Conservation (phyloP, 2,797 vertebrate genomes). For the Podarcis lilfordi region DNA sequence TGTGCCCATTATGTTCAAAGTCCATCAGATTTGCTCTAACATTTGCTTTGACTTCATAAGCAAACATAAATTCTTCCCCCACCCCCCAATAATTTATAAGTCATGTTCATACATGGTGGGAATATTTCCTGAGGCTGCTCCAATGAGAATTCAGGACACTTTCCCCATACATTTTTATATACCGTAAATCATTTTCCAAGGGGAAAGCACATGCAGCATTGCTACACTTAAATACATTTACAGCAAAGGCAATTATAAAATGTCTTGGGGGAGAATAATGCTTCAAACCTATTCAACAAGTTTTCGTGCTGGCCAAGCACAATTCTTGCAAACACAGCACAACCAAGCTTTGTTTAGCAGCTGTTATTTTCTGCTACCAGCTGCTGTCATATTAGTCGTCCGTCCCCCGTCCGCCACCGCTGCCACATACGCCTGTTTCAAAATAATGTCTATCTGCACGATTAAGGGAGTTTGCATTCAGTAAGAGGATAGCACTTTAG, state of each 20-base stretch:
- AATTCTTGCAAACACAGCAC: conserved; percentile 43
- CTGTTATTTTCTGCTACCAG: conserved; percentile 41
- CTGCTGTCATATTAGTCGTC: conserved; percentile 28
- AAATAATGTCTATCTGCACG: conserved; percentile 35
- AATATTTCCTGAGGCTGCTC: not conserved
- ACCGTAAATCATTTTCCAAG: not conserved
- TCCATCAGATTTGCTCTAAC: not conserved
- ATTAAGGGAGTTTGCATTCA: conserved; percentile 52
- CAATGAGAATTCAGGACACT: not conserved
- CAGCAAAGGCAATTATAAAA: conserved; percentile 40
- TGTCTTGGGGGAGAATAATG: conserved; percentile 36
- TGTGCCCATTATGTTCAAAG: not conserved
- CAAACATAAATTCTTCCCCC: not conserved
- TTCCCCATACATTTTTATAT: not conserved
- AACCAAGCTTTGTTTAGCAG: conserved; percentile 47
- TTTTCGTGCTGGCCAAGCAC: conserved; percentile 38
- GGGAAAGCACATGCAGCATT: not conserved
- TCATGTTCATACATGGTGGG: not conserved
- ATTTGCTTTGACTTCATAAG: not conserved
- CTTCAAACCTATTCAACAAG: conserved; percentile 51
- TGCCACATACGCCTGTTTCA: conserved; percentile 30
- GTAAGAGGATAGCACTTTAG: conserved; percentile 8
- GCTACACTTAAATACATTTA: conserved; percentile 5
- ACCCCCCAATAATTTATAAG: not conserved
- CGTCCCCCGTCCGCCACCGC: not conserved